phyloP scores from a whole-genome alignment of 2,113 vertebrate genomes.

The Barbus barbus region DNA sequence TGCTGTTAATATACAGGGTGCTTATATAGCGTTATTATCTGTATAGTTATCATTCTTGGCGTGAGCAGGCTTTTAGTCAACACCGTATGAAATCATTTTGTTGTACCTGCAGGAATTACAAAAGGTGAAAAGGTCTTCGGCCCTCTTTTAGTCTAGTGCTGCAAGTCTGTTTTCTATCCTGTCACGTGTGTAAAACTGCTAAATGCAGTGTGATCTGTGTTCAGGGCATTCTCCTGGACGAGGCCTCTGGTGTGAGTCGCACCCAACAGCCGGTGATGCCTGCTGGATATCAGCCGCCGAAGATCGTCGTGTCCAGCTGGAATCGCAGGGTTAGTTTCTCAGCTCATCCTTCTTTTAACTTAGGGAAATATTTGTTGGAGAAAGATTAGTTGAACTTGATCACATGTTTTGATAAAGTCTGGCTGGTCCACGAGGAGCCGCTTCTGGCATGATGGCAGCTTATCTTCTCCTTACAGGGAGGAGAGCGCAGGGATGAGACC shows the following conservation, averaged over 20 bases:
- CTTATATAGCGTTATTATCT: no score
- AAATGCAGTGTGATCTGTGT: neutral
- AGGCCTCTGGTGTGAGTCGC: constrained; percentile 89
- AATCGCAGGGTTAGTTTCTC: constrained; percentile 87
- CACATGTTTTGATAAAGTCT: neutral
- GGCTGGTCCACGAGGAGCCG: neutral
- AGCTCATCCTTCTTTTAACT: neutral
- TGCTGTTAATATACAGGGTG: neutral
- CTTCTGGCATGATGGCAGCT: constrained; percentile 2
- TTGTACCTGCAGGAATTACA: neutral
- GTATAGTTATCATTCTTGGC: neutral
- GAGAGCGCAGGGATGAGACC: constrained; percentile 79
- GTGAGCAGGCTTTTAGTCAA: neutral
- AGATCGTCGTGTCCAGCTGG: constrained; percentile 95
- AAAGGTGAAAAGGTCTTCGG: neutral
- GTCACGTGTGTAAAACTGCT: neutral
- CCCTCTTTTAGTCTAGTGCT: neutral
- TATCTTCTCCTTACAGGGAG: constrained; percentile 69
- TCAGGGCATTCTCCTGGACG: constrained; percentile 92
- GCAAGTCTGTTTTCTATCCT: neutral
- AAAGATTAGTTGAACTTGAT: neutral
- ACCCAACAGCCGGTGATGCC: constrained; percentile 91
- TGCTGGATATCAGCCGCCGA: constrained; percentile 85
- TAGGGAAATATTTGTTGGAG: no score
- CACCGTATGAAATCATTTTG: neutral